Percentiles rank a stretch among this genome's conserved stretches.
Conservation (phyloP, 2,797 vertebrate species). For the Neosilurus mollespiculum region DNA sequence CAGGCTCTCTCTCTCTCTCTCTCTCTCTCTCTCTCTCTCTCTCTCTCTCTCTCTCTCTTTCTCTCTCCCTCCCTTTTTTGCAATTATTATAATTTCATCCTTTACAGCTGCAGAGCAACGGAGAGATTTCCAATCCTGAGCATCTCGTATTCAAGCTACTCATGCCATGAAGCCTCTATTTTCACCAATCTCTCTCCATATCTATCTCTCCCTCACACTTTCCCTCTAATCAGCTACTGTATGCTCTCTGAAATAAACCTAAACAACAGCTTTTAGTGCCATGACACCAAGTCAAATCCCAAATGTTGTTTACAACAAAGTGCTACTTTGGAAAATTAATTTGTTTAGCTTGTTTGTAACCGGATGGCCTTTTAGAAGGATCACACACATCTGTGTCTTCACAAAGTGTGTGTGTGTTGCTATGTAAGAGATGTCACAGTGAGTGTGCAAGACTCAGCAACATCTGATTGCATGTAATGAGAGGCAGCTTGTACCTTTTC, state of each 20-base stretch:
- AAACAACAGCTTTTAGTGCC: not conserved
- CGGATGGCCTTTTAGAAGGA: not conserved
- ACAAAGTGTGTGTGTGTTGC: not conserved
- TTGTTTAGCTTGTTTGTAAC: not conserved
- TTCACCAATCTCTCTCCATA: not conserved
- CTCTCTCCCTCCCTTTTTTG: conserved; percentile 38
- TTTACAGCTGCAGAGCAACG: conserved; percentile 57
- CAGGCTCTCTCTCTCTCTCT: conserved; percentile 40
- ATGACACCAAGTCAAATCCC: not conserved
- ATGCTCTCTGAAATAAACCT: not conserved
- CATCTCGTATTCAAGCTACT: conserved; percentile 33
- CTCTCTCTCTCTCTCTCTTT: too few relatives aligned
- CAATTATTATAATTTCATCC: conserved; percentile 64
- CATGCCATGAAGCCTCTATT: conserved; percentile 7
- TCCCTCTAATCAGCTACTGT: conserved; percentile 2
- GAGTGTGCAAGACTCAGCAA: not conserved
- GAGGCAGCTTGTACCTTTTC: not conserved
- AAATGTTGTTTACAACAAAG: not conserved
- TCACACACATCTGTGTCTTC: not conserved
- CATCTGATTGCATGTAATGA: not conserved
- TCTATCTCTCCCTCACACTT: not conserved
- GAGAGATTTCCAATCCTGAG: conserved; percentile 53
- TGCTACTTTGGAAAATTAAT: not conserved
- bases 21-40: too few relatives aligned
- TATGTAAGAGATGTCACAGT: not conserved